Conservation (phyloP, 2,888 invertebrate species). For the Tiphia femorata region DNA sequence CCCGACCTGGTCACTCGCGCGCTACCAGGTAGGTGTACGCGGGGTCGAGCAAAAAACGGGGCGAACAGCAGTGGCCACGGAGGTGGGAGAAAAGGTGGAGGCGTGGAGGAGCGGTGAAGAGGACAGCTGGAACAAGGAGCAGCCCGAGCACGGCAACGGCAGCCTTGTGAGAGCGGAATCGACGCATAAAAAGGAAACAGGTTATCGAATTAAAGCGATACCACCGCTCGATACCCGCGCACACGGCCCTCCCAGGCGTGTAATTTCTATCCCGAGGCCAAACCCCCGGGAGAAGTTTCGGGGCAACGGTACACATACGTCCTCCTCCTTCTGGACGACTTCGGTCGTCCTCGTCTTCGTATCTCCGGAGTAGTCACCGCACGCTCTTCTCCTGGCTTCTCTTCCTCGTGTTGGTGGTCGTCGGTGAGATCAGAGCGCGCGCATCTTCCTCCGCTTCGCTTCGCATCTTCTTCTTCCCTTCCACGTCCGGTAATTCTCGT, state of each 20-base stretch:
- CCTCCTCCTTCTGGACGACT: not conserved
- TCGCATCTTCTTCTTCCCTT: not conserved
- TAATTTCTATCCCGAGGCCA: constrained; percentile 60
- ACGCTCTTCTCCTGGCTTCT: too few relatives aligned
- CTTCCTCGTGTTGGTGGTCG: too few relatives aligned
- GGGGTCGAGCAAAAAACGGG: constrained; percentile 10
- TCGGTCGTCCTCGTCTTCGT: too few relatives aligned
- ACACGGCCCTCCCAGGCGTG: constrained; percentile 43
- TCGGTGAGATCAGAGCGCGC: too few relatives aligned
- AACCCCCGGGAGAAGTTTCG: constrained; percentile 29
- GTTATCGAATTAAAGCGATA: constrained; percentile 65
- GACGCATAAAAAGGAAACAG: constrained; percentile 58
- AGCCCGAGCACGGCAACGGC: too few relatives aligned
- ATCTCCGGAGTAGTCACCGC: too few relatives aligned
- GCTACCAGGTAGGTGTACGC: constrained; percentile 18
- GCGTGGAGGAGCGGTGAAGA: too few relatives aligned
- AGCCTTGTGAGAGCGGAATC: constrained; percentile 50
- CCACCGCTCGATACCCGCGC: constrained; percentile 28
- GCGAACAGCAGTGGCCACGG: too few relatives aligned
- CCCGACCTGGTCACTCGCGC: constrained; percentile 61
- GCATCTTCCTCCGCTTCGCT: not conserved
- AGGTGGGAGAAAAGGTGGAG: too few relatives aligned
- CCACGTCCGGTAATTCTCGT: not conserved
- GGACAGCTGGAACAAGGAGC: constrained; percentile 23
- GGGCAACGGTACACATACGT: constrained; percentile 31